These are phyloP conservation scores for Luperina nickerlii DNA, from an alignment of 2,888 invertebrate species.

Conservation along the genomic window DNA sequence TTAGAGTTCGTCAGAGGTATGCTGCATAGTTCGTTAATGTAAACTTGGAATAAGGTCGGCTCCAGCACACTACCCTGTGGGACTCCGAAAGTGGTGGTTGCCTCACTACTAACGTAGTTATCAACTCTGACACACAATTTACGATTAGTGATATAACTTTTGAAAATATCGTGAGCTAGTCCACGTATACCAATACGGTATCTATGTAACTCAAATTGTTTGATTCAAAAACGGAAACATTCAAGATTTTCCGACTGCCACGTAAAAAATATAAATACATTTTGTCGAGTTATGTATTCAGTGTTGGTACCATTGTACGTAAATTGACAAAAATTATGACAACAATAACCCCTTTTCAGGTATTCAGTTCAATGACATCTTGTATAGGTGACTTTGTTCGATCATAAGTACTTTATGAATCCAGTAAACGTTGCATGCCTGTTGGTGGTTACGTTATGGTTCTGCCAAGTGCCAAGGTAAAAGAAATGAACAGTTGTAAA, in stretches of 20 bases:
- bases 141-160: too few species aligned
- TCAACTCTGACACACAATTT: too few species aligned
- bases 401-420: neutral
- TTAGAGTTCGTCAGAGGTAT: too few species aligned
- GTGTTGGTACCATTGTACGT: neutral
- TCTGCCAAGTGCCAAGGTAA: neutral
- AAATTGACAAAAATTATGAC: neutral
- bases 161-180: too few species aligned
- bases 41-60: too few species aligned
- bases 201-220: neutral
- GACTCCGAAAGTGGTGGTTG: too few species aligned
- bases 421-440: conserved; percentile 6
- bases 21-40: too few species aligned
- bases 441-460: conserved; percentile 7
- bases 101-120: too few species aligned
- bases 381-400: neutral
- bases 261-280: neutral
- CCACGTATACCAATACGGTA: neutral
- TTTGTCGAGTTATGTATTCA: neutral
- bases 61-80: too few species aligned
- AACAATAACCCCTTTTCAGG: neutral
- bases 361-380: neutral
- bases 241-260: too few species aligned
- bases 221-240: neutral
- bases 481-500: conserved; percentile 7